These are phyloP conservation scores for Intellagama lesueurii DNA, from an alignment of 2,797 vertebrate species.

Conservation along the genomic window DNA sequence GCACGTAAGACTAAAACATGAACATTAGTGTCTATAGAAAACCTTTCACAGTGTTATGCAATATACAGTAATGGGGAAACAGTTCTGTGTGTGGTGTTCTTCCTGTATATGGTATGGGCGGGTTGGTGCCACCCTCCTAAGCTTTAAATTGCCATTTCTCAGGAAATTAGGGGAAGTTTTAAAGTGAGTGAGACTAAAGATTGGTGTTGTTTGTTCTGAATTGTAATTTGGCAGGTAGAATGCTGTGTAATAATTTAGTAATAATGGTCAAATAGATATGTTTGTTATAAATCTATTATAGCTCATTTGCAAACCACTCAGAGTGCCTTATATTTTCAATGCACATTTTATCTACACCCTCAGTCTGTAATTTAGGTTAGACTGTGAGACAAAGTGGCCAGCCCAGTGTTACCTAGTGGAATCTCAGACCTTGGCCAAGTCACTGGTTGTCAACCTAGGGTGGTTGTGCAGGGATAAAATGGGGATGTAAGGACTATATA, in stretches of 20 bases:
- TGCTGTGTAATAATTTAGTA: not conserved
- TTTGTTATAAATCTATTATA: not conserved
- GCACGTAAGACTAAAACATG: not conserved
- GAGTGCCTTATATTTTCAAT: too few species aligned
- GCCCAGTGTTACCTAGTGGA: too few species aligned
- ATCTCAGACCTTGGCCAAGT: not conserved
- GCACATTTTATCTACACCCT: not conserved
- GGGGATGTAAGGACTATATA: not conserved
- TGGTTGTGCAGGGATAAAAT: not conserved
- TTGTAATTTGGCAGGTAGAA: not conserved
- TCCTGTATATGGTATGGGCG: not conserved
- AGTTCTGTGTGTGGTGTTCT: not conserved
- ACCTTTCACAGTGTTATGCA: not conserved
- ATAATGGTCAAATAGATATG: not conserved
- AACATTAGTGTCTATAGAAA: not conserved
- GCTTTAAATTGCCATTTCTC: not conserved
- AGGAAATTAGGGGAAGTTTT: not conserved
- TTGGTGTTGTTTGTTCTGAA: not conserved
- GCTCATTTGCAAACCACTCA: not conserved
- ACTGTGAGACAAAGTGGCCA: not conserved
- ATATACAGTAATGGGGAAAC: not conserved
- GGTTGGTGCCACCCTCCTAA: not conserved
- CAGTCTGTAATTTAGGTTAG: too few species aligned
- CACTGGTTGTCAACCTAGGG: too few species aligned
- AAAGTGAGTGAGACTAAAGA: not conserved